Evolutionary conservation across 2,888 invertebrate species (phyloP).

Genomic region (Fabriciana adippe): DNA sequence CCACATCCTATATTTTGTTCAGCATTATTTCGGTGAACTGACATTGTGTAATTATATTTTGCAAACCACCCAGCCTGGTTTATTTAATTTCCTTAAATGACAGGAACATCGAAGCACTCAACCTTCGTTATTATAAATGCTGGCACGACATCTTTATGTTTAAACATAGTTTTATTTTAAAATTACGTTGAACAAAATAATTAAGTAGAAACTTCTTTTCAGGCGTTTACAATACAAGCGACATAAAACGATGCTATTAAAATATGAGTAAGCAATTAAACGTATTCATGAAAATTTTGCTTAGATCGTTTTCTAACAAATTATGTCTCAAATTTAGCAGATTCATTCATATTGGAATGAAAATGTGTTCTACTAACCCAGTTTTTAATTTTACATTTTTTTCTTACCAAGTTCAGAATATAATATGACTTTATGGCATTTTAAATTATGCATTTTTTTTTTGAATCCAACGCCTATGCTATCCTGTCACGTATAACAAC

Average conservation of each 20-base stretch:
- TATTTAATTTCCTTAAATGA: slow-evolving; percentile 78
- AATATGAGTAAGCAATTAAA: not conserved
- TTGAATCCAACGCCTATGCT: slow-evolving; percentile 22
- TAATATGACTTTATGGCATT: not conserved
- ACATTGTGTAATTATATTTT: slow-evolving; percentile 47
- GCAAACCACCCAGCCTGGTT: slow-evolving; percentile 56
- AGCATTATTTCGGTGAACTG: slow-evolving; percentile 10
- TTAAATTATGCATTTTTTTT: not conserved
- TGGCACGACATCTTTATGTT: slow-evolving; percentile 9
- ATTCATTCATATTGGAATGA: too few relatives aligned
- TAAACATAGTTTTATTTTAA: slow-evolving; percentile 2
- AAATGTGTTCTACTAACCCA: too few relatives aligned
- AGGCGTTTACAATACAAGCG: not conserved
- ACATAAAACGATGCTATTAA: not conserved
- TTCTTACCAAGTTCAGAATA: too few relatives aligned
- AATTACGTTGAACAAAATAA: not conserved
- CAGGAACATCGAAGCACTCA: slow-evolving; percentile 48
- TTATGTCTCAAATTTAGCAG: not conserved
- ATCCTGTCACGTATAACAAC: slow-evolving; percentile 36
- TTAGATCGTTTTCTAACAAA: not conserved
- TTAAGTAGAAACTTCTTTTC: not conserved
- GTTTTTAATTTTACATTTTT: too few relatives aligned
- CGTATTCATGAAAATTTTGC: not conserved
- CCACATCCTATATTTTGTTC: slow-evolving; percentile 11
- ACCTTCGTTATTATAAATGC: slow-evolving; percentile 20